Percentiles rank a stretch among this genome's conserved stretches.
These are phyloP conservation scores for Drosophila nebulosa DNA, from an alignment of 1,140 invertebrate genomes.

Conservation along the genomic window DNA sequence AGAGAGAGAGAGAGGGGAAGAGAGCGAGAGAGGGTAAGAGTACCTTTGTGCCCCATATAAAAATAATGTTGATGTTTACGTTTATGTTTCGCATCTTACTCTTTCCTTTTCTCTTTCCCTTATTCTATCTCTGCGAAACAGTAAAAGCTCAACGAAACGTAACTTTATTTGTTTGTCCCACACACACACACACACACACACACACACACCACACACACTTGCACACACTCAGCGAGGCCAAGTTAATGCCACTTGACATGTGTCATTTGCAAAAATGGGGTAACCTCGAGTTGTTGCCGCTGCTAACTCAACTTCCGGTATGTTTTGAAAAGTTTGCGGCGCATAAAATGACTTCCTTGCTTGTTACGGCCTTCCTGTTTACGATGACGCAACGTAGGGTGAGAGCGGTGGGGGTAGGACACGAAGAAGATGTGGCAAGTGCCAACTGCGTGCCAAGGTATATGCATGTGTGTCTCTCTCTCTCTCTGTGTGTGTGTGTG, in stretches of 20 bases:
- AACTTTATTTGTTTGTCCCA: constrained; percentile 77
- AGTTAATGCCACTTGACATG: constrained; percentile 79
- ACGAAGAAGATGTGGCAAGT: neutral
- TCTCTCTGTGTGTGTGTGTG: constrained; percentile 14
- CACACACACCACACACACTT: constrained; percentile 27
- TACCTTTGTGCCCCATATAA: constrained; percentile 46
- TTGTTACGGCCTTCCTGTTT: constrained; percentile 76
- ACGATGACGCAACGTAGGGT: constrained; percentile 28
- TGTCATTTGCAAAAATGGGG: constrained; percentile 77
- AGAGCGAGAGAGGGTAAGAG: neutral
- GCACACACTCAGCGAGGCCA: constrained; percentile 64
- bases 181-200: constrained; percentile 26
- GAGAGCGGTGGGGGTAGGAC: neutral
- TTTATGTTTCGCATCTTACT: constrained; percentile 52
- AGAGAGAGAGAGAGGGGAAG: neutral
- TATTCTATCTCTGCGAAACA: constrained; percentile 66
- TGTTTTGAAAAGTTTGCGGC: constrained; percentile 77
- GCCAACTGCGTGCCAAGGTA: neutral
- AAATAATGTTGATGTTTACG: constrained; percentile 76
- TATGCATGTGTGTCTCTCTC: neutral
- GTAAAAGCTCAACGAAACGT: constrained; percentile 78
- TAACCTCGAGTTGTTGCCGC: constrained; percentile 42
- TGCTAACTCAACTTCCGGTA: constrained; percentile 78
- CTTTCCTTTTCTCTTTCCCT: constrained; percentile 48
- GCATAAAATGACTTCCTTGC: constrained; percentile 77